These are phyloP conservation scores for Serranus cabrilla DNA, from an alignment of 2,797 vertebrate genomes.

Conservation along the genomic window DNA sequence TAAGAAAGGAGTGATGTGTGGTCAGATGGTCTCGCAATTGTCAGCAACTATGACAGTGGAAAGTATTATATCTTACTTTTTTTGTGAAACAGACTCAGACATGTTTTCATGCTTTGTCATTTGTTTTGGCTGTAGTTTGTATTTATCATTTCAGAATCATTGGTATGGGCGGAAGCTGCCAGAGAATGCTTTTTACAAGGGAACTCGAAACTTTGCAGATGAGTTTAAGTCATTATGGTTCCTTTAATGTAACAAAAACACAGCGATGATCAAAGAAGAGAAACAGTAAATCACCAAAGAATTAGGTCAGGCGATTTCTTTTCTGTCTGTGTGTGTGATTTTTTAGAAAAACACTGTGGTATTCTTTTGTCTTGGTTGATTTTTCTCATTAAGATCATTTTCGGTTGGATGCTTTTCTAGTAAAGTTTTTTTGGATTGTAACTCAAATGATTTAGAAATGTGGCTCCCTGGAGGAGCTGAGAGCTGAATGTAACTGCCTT, in stretches of 20 bases:
- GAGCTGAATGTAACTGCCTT: constrained; percentile 26
- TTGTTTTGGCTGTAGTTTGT: not conserved
- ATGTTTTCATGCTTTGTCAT: not conserved
- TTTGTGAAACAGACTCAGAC: not conserved
- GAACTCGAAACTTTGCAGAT: not conserved
- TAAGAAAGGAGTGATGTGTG: not conserved
- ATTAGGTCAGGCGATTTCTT: constrained; percentile 15
- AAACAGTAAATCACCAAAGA: constrained; percentile 24
- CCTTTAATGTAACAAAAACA: constrained; percentile 9
- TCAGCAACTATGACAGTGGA: not conserved
- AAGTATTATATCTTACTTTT: not conserved
- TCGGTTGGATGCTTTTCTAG: constrained; percentile 48
- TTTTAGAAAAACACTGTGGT: not conserved
- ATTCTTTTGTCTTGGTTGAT: constrained; percentile 52
- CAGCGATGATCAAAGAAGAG: constrained; percentile 25
- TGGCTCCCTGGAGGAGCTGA: constrained; percentile 53
- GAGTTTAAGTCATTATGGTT: constrained; percentile 3
- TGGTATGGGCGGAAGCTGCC: not conserved
- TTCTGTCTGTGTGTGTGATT: not conserved
- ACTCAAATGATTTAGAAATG: constrained; percentile 62
- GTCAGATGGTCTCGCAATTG: not conserved
- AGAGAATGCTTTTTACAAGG: not conserved
- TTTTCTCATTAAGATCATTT: constrained; percentile 59
- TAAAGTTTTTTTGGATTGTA: constrained; percentile 40
- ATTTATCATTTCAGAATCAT: not conserved